Conservation (phyloP, 2,797 vertebrate genomes). For the Sebastes steindachneri region DNA sequence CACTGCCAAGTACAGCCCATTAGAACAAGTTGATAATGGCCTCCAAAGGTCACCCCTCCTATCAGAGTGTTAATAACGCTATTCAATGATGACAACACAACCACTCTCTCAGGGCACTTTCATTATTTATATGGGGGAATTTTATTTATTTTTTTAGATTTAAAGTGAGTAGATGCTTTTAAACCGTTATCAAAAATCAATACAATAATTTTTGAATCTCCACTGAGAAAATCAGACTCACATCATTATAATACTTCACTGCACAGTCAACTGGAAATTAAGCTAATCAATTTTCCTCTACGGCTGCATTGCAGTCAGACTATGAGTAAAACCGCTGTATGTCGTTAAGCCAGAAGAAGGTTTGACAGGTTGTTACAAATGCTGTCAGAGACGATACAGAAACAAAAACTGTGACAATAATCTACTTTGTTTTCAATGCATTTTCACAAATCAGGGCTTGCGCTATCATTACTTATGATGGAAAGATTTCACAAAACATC, state of each 20-base stretch:
- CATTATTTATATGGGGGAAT: neutral
- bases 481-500: neutral
- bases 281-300: neutral
- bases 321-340: neutral
- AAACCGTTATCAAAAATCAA: conserved; percentile 13
- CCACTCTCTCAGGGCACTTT: neutral
- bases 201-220: neutral
- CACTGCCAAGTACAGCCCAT: conserved; percentile 57
- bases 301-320: neutral
- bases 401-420: neutral
- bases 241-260: neutral
- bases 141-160: conserved; percentile 6
- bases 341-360: neutral
- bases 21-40: conserved; percentile 42
- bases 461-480: neutral
- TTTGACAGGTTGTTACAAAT: conserved; percentile 1
- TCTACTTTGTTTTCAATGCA: neutral
- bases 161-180: neutral
- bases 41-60: conserved; percentile 48
- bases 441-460: neutral
- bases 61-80: conserved; percentile 22
- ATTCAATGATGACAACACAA: conserved; percentile 18
- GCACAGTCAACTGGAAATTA: conserved; percentile 1
- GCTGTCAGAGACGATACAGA: neutral
- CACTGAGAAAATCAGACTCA: neutral